phyloP scores from a whole-genome alignment of 2,113 vertebrate species.

The Pollimyrus isidori region DNA sequence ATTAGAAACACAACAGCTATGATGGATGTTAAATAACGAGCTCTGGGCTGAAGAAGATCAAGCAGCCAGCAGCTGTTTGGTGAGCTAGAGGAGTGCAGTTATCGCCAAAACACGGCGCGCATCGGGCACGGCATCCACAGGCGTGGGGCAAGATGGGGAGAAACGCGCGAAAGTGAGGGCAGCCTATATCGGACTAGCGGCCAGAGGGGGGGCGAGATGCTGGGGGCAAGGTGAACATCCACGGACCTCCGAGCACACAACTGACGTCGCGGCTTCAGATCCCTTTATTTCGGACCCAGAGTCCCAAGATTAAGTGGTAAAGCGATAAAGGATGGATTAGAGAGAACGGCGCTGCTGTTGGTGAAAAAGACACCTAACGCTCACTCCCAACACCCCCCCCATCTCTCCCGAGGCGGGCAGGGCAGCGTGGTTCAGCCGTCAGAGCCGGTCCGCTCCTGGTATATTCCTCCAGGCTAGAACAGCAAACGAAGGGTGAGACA shows the following conservation, averaged over 20 bases:
- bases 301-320: not conserved
- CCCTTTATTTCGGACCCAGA: not conserved
- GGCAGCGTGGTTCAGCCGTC: not conserved
- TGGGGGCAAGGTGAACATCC: not conserved
- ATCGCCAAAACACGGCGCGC: not conserved
- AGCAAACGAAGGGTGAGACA: not conserved
- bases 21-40: not conserved
- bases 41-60: not conserved
- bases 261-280: not conserved
- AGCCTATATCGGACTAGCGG: not conserved
- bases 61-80: not conserved
- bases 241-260: not conserved
- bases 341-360: not conserved
- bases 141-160: not conserved
- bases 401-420: not conserved
- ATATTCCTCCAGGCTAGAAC: not conserved
- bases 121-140: not conserved
- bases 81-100: not conserved
- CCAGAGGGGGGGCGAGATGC: not conserved
- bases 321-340: not conserved
- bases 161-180: not conserved
- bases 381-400: not conserved
- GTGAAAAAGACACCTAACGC: not conserved
- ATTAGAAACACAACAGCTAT: not conserved
- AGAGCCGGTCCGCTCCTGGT: not conserved